Evolutionary conservation across 2,888 invertebrate species (phyloP), one percentile per base, ranked within the genome.

Genomic region (Dasysyrphus tricinctus): DNA sequence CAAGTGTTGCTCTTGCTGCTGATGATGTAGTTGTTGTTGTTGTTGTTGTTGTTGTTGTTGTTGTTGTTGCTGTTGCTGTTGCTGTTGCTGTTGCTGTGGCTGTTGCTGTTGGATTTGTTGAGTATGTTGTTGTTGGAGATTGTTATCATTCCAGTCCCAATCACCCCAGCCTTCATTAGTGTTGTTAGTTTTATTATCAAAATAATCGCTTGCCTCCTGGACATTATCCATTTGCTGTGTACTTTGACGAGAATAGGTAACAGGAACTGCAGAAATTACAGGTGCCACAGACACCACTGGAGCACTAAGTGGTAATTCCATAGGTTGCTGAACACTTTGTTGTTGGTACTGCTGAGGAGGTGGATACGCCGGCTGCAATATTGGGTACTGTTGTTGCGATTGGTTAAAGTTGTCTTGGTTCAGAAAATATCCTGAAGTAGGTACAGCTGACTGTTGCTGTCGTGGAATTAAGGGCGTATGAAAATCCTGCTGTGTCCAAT

Each of bases 71-170:
- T 73, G 78, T 1, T 44, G 74, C 72, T 87, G 84, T n/a, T 88
- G 84, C 34, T 80, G 32, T 5, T 89, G 80, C 39, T 88, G 80
- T n/a, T 56, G 67, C 29, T 79, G 70, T 2, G 11, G 57, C 1
- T 24, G 75, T 65, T 88, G 82, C 24, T 88, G 81, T 37, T 80
- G 34, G 70, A 8, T 32, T 16, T 79, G 63, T 42, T 63, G 82
- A 24, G 65, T 65, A 12, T 80, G 79, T 6, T 82, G 37, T 0
- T 67, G 59, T 29, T 65, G 65, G 9, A 14, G 32, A 47, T 65
- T 80, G 65, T 89, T 91, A 59, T 89, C 90, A 83, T 88, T 90
- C 88, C 92, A 92, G 74, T 91, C 92, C 92, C 92, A 92, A 88
- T 92, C 92, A 47, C 90, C 90, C 92, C 92, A 92, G 47, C 91